Evolutionary conservation across 2,113 vertebrate species (phyloP).

Genomic region (Lophotis ruficrista): DNA sequence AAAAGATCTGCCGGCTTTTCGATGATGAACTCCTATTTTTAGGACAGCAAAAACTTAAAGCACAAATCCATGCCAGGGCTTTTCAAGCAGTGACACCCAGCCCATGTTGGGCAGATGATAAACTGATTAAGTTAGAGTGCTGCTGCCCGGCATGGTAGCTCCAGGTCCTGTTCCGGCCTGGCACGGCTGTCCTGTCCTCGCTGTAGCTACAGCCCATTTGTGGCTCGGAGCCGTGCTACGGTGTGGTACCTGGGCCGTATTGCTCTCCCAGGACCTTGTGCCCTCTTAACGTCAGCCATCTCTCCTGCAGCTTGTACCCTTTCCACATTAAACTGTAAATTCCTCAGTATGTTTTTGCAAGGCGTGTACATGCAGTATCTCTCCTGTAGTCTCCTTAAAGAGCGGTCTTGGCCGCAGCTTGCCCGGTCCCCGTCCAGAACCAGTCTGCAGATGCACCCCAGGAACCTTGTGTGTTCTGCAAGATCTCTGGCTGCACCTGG

Average conservation of each 20-base stretch:
- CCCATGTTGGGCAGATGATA: neutral
- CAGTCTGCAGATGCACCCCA: neutral
- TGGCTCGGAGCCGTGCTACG: accelerated
- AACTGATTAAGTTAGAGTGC: neutral
- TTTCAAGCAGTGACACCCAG: neutral
- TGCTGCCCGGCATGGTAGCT: accelerated
- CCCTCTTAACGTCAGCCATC: neutral
- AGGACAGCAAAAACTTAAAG: neutral
- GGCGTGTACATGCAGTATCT: accelerated
- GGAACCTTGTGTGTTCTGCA: accelerated
- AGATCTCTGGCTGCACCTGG: neutral
- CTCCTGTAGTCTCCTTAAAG: neutral
- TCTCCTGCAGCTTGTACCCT: neutral
- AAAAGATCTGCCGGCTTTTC: constrained; percentile 13
- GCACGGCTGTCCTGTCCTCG: neutral
- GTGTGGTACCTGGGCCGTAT: accelerated
- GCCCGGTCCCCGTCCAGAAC: neutral
- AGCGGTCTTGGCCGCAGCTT: neutral
- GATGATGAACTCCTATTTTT: neutral
- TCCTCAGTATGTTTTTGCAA: neutral
- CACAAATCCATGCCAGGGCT: neutral
- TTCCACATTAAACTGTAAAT: neutral
- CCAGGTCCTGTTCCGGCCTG: accelerated
- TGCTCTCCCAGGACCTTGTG: accelerated
- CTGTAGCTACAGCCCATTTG: accelerated